These are phyloP conservation scores for Heliconius cydno DNA, from an alignment of 2,888 invertebrate genomes.

Conservation along the genomic window DNA sequence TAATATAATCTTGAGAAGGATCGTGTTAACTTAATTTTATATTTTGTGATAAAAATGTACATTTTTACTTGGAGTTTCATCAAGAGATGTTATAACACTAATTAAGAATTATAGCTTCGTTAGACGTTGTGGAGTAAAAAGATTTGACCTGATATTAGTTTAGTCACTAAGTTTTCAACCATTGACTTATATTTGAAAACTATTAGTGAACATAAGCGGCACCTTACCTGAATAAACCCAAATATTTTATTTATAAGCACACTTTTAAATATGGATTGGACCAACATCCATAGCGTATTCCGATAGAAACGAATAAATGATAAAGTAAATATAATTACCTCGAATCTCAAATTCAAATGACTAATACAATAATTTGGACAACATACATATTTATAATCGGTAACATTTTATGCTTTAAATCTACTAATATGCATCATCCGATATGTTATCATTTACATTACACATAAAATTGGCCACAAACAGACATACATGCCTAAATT, in stretches of 20 bases:
- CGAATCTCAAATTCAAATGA: constrained; percentile 42
- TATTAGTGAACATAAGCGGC: neutral
- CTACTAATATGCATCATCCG: constrained; percentile 38
- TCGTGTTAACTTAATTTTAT: constrained; percentile 16
- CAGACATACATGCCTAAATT: constrained; percentile 15
- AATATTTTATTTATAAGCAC: no score
- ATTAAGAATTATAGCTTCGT: constrained; percentile 13
- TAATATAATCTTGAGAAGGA: constrained; percentile 18
- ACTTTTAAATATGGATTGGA: neutral
- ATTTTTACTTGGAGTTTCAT: constrained; percentile 13
- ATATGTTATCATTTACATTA: constrained; percentile 37
- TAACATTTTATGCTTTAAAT: constrained; percentile 38
- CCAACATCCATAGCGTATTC: neutral
- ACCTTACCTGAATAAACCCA: no score
- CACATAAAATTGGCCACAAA: constrained; percentile 39
- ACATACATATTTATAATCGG: constrained; percentile 41
- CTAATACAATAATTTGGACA: constrained; percentile 42
- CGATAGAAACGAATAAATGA: neutral
- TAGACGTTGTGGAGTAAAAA: neutral
- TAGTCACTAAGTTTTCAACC: no score
- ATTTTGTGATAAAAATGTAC: constrained; percentile 4
- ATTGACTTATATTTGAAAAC: no score
- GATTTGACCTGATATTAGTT: neutral
- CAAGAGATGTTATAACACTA: neutral
- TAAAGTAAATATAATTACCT: constrained; percentile 16